phyloP scores from a whole-genome alignment of 64 coral and sea anemone genomes.

The Cladopsammia gracilis region DNA sequence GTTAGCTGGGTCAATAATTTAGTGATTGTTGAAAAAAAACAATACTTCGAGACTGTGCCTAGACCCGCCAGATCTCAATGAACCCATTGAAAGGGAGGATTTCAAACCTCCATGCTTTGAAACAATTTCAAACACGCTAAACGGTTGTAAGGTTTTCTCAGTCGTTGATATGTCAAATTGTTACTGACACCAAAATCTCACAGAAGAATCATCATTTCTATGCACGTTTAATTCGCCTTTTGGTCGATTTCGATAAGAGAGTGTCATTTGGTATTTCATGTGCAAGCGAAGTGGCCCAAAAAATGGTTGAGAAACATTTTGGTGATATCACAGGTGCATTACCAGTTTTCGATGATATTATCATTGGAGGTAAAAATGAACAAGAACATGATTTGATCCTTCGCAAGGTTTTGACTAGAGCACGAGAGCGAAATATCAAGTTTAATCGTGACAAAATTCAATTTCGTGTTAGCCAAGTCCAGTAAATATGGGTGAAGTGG shows the following conservation, averaged over 20 bases:
- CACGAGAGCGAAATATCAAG: slow-evolving; percentile 65
- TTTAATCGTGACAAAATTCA: slow-evolving; percentile 73
- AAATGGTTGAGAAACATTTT: no score
- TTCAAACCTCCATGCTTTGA: slow-evolving; percentile 59
- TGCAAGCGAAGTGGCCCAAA: no score
- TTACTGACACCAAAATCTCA: slow-evolving; percentile 63
- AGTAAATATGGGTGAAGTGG: slow-evolving; percentile 60
- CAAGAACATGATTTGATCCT: slow-evolving; percentile 53
- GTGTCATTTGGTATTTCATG: no score
- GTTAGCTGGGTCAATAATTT: slow-evolving; percentile 16
- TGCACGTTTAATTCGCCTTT: no score
- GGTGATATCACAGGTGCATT: slow-evolving; percentile 46
- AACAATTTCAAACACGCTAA: slow-evolving; percentile 63
- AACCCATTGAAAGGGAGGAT: slow-evolving; percentile 43
- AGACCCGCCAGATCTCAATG: slow-evolving; percentile 71
- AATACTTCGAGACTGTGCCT: slow-evolving; percentile 55
- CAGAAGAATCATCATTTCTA: no score
- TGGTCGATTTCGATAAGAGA: no score
- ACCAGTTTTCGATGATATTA: slow-evolving; percentile 60
- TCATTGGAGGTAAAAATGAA: slow-evolving; percentile 64
- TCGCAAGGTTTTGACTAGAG: slow-evolving; percentile 43
- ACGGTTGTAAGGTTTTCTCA: slow-evolving; percentile 50
- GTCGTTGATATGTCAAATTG: slow-evolving; percentile 56
- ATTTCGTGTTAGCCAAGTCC: slow-evolving; percentile 64
- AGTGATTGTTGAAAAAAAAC: slow-evolving; percentile 64